Evolutionary conservation across 2,888 invertebrate genomes (phyloP), one percentile per base, ranked within the genome.

Genomic region (Scelioninae gen. 2): DNA sequence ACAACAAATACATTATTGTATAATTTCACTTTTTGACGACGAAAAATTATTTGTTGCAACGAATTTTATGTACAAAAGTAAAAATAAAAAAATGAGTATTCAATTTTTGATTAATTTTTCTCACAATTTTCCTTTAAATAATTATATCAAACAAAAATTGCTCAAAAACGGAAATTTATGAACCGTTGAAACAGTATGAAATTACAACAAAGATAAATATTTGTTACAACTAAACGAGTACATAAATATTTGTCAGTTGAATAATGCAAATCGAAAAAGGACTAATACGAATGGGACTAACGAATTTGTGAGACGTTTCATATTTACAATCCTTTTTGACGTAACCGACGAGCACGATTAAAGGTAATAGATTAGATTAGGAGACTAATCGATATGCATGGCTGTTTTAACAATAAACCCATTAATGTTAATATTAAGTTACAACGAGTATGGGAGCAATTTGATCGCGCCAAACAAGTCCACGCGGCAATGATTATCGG

Each of bases 401-500:
- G 76, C 75, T 81, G 74, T 83, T 84, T 82, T 81, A 81, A 82
- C 82, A 83, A 83, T 83, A 82, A 81, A 80, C 78, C 79, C 78
- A 80, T 83, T 84, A 83, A 81, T 78, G 81, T 81, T 81, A 82
- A 82, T 81, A 78, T 75, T 73, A 69, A 75, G 78, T 79, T 80
- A 79, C 80, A 77, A 63, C 74, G 43, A 53, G 67, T 68, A 67
- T 53, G 73, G 73, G 77, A 73, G 75, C 80, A 81, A 82, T 84
- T 81, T 72, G 76, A 72, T 71, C 69, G 67, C 68, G 70, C 69
- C 78, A 76, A 81, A 81, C 81, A 80, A 82, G 80, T 78, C 76
- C 50, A 33, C 16, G 63, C 55, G 41, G 55, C 73, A 50, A 74
- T 71, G 65, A 74, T 74, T 74, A 74, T 74, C 63, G 70, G 70